Evolutionary conservation across 92 coral and sea anemone species (phyloP), one percentile per base, ranked within the genome.

Genomic region (Meandrina meandrites): DNA sequence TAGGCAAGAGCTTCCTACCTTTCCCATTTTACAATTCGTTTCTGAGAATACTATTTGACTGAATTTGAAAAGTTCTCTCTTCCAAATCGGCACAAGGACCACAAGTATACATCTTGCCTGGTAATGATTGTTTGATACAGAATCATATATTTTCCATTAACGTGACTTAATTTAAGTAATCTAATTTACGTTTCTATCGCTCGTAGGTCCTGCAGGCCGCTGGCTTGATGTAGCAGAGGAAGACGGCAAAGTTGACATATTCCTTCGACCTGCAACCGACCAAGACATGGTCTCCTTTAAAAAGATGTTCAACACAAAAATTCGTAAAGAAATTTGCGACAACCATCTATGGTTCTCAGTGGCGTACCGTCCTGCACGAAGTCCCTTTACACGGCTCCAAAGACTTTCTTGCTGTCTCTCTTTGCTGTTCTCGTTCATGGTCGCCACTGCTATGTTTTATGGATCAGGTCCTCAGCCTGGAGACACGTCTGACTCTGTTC

Each of bases 401-500:
- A 89, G 96, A 30, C 81, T 94, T 21, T 91, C 96, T 13, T 94
- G 96, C 30, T 94, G 96, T 70, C 84, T 94, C 15, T 94, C 91
- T 7, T 89, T 94, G 51, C 85, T 94, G 80, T 91, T 89, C 69
- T 82, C 93, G 11, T 86, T 93, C 24, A 94, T 94, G 96, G 86
- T 94, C 30, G 91, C 94, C 16, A 94, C 91, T 22, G 96, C 96
- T 27, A 94, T 94, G 96, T 94, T 94, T 86, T 91, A 91, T 75
- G 96, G 96, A 36, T 83, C 88, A 71, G 91, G 91, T 8, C 91
- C 93, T 62, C 83, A 90, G 78, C 86, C 89, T 3, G 94, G 96
- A 37, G 93, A 91, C 36, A 37, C 90, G 50, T 89, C 92, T 69
- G 88, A 73, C 71, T 81, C 76, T 57, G 74, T 92, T 47, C 84